Conservation (phyloP, 2,797 vertebrate genomes). For the Enteromius anoplus region DNA sequence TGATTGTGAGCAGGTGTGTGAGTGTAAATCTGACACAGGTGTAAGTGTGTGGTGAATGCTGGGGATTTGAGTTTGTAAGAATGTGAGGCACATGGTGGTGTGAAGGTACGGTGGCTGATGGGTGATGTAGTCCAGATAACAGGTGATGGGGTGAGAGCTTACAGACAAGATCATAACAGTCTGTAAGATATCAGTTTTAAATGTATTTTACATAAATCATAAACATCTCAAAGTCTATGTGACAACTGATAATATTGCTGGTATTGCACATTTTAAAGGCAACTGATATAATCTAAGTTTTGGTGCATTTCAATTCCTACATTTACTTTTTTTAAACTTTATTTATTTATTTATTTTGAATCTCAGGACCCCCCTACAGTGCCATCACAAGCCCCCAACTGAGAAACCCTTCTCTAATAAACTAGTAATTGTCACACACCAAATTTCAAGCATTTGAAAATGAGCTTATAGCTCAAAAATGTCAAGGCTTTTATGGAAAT, state of each 20-base stretch:
- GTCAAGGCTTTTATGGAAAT: constrained; percentile 16
- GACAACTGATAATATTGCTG: background rate
- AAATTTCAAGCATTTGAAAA: constrained; percentile 17
- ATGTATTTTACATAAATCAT: too few species aligned
- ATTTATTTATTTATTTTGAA: background rate
- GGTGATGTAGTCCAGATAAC: too few species aligned
- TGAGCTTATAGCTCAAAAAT: constrained; percentile 1
- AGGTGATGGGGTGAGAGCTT: too few species aligned
- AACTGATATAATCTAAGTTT: background rate
- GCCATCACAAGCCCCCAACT: background rate
- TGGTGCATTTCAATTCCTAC: background rate
- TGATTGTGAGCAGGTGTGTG: too few species aligned
- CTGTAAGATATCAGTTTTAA: too few species aligned
- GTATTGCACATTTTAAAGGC: background rate
- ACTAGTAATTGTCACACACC: background rate
- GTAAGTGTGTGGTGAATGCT: too few species aligned
- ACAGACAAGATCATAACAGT: too few species aligned
- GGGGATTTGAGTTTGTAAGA: too few species aligned
- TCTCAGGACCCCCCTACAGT: background rate
- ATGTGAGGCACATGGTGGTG: too few species aligned
- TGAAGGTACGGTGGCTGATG: too few species aligned
- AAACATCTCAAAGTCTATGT: too few species aligned
- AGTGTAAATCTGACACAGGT: too few species aligned
- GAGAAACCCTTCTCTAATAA: background rate
- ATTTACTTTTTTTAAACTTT: background rate